Evolutionary conservation across 2,113 vertebrate genomes (phyloP), one percentile per base, ranked within the genome.

Genomic region (Otocyon megalotis): DNA sequence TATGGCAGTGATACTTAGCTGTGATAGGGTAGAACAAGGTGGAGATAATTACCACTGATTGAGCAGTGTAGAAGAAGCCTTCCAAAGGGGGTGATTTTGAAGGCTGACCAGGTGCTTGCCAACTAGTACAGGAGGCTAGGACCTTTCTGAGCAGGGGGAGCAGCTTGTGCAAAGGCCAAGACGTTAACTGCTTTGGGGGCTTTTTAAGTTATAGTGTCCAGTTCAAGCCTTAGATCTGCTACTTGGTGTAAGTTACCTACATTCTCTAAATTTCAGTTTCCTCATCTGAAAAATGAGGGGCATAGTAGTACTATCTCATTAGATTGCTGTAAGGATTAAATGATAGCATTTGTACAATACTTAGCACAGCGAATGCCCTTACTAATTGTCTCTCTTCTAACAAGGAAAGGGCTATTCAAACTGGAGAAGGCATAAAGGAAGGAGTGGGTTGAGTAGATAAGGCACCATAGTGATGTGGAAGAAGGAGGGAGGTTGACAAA

Each of bases 221-320:
- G 37, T 91, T 96, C 43, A 93, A 32, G 19, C 88, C 94, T 88
- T 77, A 77, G 6, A 60, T 69, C 63, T 84, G 17, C 43, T 63
- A 43, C 58, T 82, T 88, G 43, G 43, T 60, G n/a, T 35, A 84
- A 72, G 48, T 92, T 71, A 43, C 62, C 74, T 86, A 24, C 11
- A 77, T 95, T 92, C 37, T 54, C 35, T 72, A 69, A 84, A 16
- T 30, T 50, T 90, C 48, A 17, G 26, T 69, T 94, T 95, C 32
- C 54, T 84, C 84, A 43, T 67, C 63, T 90, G 81, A 81, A 72
- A 93, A 90, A 65, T 79, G 63, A 92, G 10, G 37, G 22, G 43
- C 6, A 3, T 85, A 24, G 20, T 32, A 62, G 58, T 28, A 24
- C 15, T 56, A 22, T 16, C 54, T 85, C 5, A 32, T 3, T 93